phyloP scores from a whole-genome alignment of 2,888 invertebrate genomes.

The Parnassius mnemosyne region DNA sequence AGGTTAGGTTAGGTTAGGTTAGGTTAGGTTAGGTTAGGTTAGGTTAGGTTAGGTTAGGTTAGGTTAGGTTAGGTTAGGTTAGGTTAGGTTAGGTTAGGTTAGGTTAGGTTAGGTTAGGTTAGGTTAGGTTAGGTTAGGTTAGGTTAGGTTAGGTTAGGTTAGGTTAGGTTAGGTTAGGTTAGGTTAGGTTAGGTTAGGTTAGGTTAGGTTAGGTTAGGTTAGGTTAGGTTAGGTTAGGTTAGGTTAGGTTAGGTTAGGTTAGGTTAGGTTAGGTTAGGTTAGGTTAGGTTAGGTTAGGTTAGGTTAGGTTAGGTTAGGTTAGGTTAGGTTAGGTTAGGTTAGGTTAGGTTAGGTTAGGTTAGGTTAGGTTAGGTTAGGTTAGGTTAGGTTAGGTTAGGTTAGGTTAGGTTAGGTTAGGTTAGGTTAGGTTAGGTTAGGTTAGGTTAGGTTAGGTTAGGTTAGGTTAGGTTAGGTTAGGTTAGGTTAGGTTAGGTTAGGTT shows the following conservation, averaged over 20 bases:
- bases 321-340: conserved; percentile 40
- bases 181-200: conserved; percentile 34
- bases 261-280: conserved; percentile 28
- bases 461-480: conserved; percentile 36
- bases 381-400: conserved; percentile 35
- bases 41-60: conserved; percentile 15
- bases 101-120: conserved; percentile 36
- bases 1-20: neutral
- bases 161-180: conserved; percentile 35
- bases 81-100: conserved; percentile 32
- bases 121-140: conserved; percentile 37
- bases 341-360: conserved; percentile 36
- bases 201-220: conserved; percentile 38
- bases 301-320: conserved; percentile 37
- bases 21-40: neutral
- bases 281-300: conserved; percentile 39
- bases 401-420: conserved; percentile 30
- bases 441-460: conserved; percentile 36
- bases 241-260: conserved; percentile 39
- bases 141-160: conserved; percentile 37
- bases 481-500: conserved; percentile 36
- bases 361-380: conserved; percentile 35
- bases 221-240: conserved; percentile 39
- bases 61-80: conserved; percentile 34
- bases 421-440: conserved; percentile 31